Conservation (phyloP, 2,888 invertebrate genomes). For the Tubiluchus corallicola region DNA sequence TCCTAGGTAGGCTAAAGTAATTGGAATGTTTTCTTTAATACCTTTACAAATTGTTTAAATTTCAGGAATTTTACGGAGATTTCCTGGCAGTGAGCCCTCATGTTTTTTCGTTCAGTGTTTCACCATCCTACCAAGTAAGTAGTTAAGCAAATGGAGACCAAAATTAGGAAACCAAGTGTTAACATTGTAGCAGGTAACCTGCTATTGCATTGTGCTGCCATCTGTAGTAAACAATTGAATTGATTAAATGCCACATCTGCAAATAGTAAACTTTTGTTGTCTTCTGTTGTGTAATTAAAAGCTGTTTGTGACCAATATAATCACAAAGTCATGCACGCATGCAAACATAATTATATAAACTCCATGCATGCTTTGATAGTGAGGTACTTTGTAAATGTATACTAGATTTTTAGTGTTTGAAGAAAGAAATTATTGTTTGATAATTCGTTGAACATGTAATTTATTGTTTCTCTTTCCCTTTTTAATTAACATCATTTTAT, state of each 20-base stretch:
- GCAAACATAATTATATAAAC: no score
- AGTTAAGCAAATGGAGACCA: no score
- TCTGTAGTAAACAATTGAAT: neutral
- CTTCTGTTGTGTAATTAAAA: no score
- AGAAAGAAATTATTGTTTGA: neutral
- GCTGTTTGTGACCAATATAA: no score
- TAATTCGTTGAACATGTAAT: constrained; percentile 6
- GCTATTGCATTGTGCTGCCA: constrained; percentile 4
- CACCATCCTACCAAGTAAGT: constrained; percentile 28
- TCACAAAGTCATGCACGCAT: no score
- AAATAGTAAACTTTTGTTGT: no score
- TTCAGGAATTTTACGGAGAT: constrained; percentile 86
- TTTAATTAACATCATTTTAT: constrained; percentile 15
- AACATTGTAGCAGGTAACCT: neutral
- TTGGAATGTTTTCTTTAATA: no score
- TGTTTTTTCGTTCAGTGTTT: constrained; percentile 45
- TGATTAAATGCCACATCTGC: no score
- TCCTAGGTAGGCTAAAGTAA: neutral
- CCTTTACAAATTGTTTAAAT: constrained; percentile 10
- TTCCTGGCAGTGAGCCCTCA: constrained; percentile 81
- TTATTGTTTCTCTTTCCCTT: constrained; percentile 7
- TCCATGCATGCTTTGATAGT: no score
- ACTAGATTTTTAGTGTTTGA: neutral
- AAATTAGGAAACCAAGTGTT: no score
- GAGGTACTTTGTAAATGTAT: no score